These are phyloP conservation scores for Radopholus similis DNA, from an alignment of 1,140 invertebrate genomes.

Conservation along the genomic window DNA sequence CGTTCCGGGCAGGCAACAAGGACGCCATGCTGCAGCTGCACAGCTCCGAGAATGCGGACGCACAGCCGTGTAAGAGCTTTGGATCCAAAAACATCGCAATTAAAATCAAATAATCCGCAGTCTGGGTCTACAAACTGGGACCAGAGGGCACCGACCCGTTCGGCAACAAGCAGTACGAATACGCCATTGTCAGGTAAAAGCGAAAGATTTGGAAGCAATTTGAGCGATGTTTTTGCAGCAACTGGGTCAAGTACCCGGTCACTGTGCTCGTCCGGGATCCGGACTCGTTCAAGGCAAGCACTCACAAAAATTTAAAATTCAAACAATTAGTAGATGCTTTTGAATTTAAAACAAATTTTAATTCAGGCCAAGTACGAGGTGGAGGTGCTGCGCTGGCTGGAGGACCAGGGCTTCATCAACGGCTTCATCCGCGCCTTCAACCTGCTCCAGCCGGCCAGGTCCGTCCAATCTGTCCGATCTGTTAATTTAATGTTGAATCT, in stretches of 20 bases:
- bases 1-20: constrained; percentile 60
- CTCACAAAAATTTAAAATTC: not conserved
- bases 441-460: constrained; percentile 52
- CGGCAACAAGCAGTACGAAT: constrained; percentile 60
- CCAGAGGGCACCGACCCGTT: constrained; percentile 60
- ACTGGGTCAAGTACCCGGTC: constrained; percentile 58
- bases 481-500: not conserved
- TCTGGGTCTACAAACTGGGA: constrained; percentile 61
- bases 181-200: constrained; percentile 57
- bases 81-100: not conserved
- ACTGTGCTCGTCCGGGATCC: constrained; percentile 59
- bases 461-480: not conserved
- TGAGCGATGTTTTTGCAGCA: constrained; percentile 20
- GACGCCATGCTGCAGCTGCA: constrained; percentile 60
- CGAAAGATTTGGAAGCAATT: constrained; percentile 20
- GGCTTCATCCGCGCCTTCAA: constrained; percentile 60
- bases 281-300: constrained; percentile 51
- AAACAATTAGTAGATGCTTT: not conserved
- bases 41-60: constrained; percentile 55
- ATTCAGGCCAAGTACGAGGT: constrained; percentile 50
- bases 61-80: constrained; percentile 57
- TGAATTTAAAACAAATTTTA: not conserved
- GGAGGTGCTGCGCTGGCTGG: constrained; percentile 58
- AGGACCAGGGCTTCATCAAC: constrained; percentile 60
- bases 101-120: constrained; percentile 43